Evolutionary conservation across 2,797 vertebrate species (phyloP).

Genomic region (Austrolebias charrua): DNA sequence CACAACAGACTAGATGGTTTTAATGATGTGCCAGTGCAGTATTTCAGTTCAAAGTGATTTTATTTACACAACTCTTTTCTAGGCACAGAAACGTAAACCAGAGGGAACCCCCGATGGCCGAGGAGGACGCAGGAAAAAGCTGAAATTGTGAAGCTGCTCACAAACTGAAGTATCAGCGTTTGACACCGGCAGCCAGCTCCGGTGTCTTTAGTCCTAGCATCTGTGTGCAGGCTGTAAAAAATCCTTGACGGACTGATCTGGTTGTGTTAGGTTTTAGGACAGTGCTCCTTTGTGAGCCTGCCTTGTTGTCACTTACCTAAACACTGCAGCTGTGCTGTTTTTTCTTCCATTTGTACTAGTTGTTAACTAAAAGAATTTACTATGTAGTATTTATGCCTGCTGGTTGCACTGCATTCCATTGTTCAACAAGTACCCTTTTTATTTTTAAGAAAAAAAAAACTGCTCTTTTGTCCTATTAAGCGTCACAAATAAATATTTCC

Average conservation of each 20-base stretch:
- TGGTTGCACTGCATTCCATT: conserved; percentile 81
- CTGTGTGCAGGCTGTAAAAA: conserved; percentile 84
- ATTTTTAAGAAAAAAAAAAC: conserved; percentile 51
- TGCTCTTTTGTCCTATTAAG: conserved; percentile 70
- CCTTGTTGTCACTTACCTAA: conserved; percentile 78
- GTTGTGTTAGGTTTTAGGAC: conserved; percentile 81
- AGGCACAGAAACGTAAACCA: conserved; percentile 95
- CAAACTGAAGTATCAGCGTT: conserved; percentile 14
- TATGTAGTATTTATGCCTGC: conserved; percentile 78
- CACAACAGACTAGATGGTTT: not conserved
- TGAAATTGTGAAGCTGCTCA: conserved; percentile 88
- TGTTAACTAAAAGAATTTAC: conserved; percentile 86
- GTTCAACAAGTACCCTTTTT: conserved; percentile 63
- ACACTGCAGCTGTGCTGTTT: conserved; percentile 92
- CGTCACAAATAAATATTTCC: conserved; percentile 73
- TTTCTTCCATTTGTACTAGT: conserved; percentile 85
- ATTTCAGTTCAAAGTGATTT: not conserved
- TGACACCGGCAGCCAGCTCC: conserved; percentile 62
- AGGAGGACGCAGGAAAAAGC: conserved; percentile 94
- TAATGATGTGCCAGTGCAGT: too few relatives aligned
- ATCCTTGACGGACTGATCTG: conserved; percentile 82
- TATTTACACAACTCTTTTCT: not conserved
- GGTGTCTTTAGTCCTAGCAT: conserved; percentile 82
- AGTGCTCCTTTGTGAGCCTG: conserved; percentile 81
- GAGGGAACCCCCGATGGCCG: conserved; percentile 91